These are phyloP conservation scores for Ectemnius lituratus DNA, from an alignment of 2,888 invertebrate genomes.

Conservation along the genomic window DNA sequence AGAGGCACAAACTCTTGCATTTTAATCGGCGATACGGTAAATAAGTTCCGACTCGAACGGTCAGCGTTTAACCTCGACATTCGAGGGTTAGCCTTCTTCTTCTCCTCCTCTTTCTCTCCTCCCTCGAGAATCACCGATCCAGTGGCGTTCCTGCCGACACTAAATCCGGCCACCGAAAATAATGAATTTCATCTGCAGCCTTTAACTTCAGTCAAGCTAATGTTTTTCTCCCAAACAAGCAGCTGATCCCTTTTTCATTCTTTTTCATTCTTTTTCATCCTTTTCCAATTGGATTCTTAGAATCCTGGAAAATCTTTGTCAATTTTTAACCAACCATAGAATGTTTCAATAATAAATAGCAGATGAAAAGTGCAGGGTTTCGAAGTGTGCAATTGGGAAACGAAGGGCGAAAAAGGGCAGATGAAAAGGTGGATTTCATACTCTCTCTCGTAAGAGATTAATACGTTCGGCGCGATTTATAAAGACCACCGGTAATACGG, in stretches of 20 bases:
- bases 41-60: neutral
- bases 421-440: too few species aligned
- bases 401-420: too few species aligned
- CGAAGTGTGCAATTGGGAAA: too few species aligned
- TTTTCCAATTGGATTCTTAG: too few species aligned
- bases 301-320: too few species aligned
- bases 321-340: too few species aligned
- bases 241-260: too few species aligned
- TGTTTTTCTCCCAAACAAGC: too few species aligned
- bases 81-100: neutral
- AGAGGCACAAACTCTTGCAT: slow-evolving; percentile 1
- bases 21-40: slow-evolving; percentile 1
- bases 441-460: neutral
- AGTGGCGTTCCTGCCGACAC: neutral
- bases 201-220: too few species aligned
- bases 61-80: neutral
- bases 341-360: too few species aligned
- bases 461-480: slow-evolving; percentile 13
- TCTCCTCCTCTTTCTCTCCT: neutral
- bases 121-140: neutral
- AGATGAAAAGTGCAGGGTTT: too few species aligned
- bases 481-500: slow-evolving; percentile 4
- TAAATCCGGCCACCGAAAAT: neutral
- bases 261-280: too few species aligned
- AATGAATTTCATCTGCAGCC: neutral